These are phyloP conservation scores for Oscheius onirici DNA, from an alignment of 2,888 invertebrate genomes.

Conservation along the genomic window DNA sequence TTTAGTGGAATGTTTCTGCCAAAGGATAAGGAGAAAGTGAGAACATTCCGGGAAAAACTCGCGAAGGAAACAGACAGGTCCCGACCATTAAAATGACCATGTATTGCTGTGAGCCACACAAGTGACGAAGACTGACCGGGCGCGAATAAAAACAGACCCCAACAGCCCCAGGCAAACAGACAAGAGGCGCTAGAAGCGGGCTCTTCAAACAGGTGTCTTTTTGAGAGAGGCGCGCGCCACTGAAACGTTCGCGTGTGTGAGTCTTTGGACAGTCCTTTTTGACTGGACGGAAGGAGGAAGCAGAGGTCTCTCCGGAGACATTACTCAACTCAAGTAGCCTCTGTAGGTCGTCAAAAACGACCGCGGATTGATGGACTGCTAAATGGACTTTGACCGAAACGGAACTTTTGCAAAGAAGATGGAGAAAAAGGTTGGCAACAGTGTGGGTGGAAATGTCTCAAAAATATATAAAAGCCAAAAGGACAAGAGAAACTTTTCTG, in stretches of 20 bases:
- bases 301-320: neutral
- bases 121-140: conserved; percentile 1
- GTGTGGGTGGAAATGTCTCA: too few relatives aligned
- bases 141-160: neutral
- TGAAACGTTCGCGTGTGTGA: neutral
- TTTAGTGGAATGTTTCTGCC: neutral
- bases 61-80: neutral
- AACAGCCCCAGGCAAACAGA: conserved; percentile 14
- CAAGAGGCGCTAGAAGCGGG: conserved; percentile 1
- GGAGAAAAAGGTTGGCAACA: too few relatives aligned
- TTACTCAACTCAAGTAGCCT: neutral
- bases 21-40: neutral
- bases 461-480: too few relatives aligned
- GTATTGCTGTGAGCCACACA: neutral
- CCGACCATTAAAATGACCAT: neutral
- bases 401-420: too few relatives aligned
- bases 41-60: neutral
- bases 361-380: too few relatives aligned
- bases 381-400: too few relatives aligned
- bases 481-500: too few relatives aligned
- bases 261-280: too few relatives aligned
- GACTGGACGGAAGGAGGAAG: neutral
- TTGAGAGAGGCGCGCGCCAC: conserved; percentile 7
- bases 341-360: too few relatives aligned
- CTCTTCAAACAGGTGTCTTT: conserved; percentile 32